Base-by-base conservation (phyloP, 2,797 vertebrate species). In the Melanotaenia trifasciata region DNA sequence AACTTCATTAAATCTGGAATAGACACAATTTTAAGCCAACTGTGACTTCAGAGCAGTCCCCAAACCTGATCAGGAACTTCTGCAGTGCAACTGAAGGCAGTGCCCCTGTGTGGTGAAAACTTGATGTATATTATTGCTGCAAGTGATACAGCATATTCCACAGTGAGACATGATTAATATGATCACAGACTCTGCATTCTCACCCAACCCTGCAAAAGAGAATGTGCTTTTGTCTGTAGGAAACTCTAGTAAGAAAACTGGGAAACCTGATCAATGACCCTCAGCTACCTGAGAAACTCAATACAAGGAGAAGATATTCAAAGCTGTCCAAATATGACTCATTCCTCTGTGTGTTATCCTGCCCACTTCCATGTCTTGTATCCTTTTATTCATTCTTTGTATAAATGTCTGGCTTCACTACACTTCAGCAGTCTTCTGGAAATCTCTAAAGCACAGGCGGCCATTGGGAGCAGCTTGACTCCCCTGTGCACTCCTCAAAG, bases 321-420 rank as follows among this genome's bases (percentile, higher is more conserved):
- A 50, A 74, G 74, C 75, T 60, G 67, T 87, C 81, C 76, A 87
- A 86, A 84, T 76, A 82, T 86, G 86, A 89, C 83, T 90, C 85
- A 85, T 84, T 74, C 63, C 51, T 35, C 61, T 59, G 67, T 78
- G 74, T 72, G 74, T 78, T 74, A 68, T 78, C 43, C 74, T 56
- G 35, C 54, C 67, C 30, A 72, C 67, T 53, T 73, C 69, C 68
- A 76, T 74, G 20, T 70, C 63, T 67, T 64, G n/a, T 64, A 56
- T 83, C 77, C 56, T 36, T 74, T 75, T 79, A 45, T 69, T 74
- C 61, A 32, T 56, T 59, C 80, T 76, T 81, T 83, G 79, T 74
- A 61, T 61, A 36, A 63, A 78, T 51, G 45, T 79, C 72, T 69
- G 72, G 76, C 78, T 79, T 73, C 54, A 20, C 73, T 54, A 20